Percentiles rank a stretch among this genome's conserved stretches.
These are phyloP conservation scores for Colostygia pectinataria DNA, from an alignment of 2,888 invertebrate genomes.

Conservation along the genomic window DNA sequence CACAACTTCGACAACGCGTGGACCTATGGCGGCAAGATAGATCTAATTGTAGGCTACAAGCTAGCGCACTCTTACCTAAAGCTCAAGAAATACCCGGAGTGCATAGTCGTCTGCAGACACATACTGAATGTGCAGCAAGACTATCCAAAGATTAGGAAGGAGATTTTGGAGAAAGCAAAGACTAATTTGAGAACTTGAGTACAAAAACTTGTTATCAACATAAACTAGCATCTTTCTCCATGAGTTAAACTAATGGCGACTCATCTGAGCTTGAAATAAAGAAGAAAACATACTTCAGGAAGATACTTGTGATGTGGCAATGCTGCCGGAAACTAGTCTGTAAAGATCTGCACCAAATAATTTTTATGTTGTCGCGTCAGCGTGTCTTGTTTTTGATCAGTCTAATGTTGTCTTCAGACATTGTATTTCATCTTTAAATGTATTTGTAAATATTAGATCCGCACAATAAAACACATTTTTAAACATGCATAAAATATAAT, in stretches of 20 bases:
- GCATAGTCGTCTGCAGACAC: slow-evolving; percentile 93
- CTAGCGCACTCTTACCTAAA: slow-evolving; percentile 96
- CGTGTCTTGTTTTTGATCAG: too few relatives aligned
- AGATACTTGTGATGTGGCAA: too few relatives aligned
- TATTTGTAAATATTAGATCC: slow-evolving; percentile 20
- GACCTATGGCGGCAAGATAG: slow-evolving; percentile 90
- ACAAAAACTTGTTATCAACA: not conserved
- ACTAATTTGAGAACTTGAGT: slow-evolving; percentile 86
- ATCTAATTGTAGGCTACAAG: slow-evolving; percentile 95
- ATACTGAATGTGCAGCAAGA: slow-evolving; percentile 92
- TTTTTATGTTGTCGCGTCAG: too few relatives aligned
- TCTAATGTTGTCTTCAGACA: too few relatives aligned
- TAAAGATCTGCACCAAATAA: too few relatives aligned
- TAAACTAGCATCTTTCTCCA: too few relatives aligned
- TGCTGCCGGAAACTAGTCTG: too few relatives aligned
- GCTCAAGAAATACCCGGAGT: slow-evolving; percentile 92
- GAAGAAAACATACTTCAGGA: too few relatives aligned
- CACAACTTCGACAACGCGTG: slow-evolving; percentile 93
- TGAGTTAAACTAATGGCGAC: too few relatives aligned
- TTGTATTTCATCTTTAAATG: too few relatives aligned
- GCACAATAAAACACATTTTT: slow-evolving; percentile 51
- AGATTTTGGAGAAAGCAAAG: slow-evolving; percentile 95
- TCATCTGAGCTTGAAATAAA: too few relatives aligned
- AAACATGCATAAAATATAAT: slow-evolving; percentile 66
- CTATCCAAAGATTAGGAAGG: slow-evolving; percentile 95